Base-by-base conservation (phyloP, 2,113 vertebrate species). In the Eubucco bourcierii region DNA sequence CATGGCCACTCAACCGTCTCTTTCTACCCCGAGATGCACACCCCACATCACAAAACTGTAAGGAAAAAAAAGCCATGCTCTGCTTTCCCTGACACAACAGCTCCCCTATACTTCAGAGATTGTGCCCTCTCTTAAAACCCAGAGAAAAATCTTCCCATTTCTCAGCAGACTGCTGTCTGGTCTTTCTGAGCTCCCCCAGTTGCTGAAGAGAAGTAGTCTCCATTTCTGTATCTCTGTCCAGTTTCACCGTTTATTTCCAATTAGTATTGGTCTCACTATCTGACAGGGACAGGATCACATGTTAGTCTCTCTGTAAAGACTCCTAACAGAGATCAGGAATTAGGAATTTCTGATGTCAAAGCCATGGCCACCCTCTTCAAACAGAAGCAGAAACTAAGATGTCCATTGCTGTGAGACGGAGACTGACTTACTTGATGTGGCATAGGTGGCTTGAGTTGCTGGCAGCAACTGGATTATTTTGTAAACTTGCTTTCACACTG, bases 201-300 rank as follows among this genome's bases (percentile, higher is more conserved):
- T 56, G 34, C 23, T 89, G 59, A 73, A 90, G 53, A 67, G 11
- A 76, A 76, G 17, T n/a, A 90, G 73, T 74, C 10, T 74, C 82
- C 23, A 46, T 87, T 90, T 91, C 87, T 84, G 6, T 27, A 19
- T 68, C 34, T 46, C 28, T 74, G 6, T 52, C 41, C 70, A 13
- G 1, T 72, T 84, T 90, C 29, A 33, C 39, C 39, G 68, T 89
- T 84, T 88, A 88, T 68, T 90, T 84, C 52, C 59, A 73, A 15
- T 34, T 59, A 66, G 20, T 12, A 12, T 13, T 6, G 27, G 11
- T 73, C 67, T 87, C 0, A 0, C 47, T 59, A 2, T 21, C 67
- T 44, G 50, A 68, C 2, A 1, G n/a, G 29, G 44, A 61, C 24
- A 55, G 50, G 29, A 87, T 70, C 84, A 37, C 53, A 24, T 0